Evolutionary conservation across 2,113 vertebrate genomes (phyloP), one percentile per base, ranked within the genome.

Genomic region (Callionymus lyra): DNA sequence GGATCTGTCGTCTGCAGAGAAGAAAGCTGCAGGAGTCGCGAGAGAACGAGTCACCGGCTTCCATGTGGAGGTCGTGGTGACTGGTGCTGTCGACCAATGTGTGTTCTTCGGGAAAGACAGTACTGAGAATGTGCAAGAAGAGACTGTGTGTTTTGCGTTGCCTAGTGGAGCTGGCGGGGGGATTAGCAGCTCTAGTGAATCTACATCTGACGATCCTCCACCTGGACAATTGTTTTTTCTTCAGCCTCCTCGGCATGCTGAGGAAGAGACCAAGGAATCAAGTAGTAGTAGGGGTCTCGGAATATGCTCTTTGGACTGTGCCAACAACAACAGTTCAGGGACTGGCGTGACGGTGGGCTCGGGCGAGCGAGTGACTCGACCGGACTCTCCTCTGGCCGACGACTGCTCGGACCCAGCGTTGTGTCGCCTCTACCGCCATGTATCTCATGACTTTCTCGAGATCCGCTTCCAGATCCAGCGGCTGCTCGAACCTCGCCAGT

Each of bases 391-490:
- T 27, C 9, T 21, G 0, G 0, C 57, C 0, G 84, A 86, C 0
- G 85, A 87, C 43, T 71, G 70, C 0, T 47, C 85, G 0, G 90
- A 91, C 62, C 85, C 92, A 0, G 87, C 94, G 0, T 74, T 97
- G 8, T 97, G 93, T 55, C 90, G 94, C 6, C 72, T 98, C 11
- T 98, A 98, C 75, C 91, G 91, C 1, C 92, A 96, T 1, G 93
- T 98, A 16, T 98, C 94, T 0, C 94, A 97, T 0, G 92, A 97
- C 38, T 98, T 98, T 53, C 61, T 97, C 60, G 94, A 98, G 68
- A 98, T 97, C 70, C 89, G 94, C 1, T 98, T 97, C 66, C 90
- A 97, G 74, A 96, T 97, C 63, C 93, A 97, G 67, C 85, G 91
- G 0, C 79, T 98, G 44, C 85, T 98, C 21, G 93, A 97, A 50